Conservation (phyloP, 2,797 vertebrate species). For the Ptychobarbus kaznakovi region DNA sequence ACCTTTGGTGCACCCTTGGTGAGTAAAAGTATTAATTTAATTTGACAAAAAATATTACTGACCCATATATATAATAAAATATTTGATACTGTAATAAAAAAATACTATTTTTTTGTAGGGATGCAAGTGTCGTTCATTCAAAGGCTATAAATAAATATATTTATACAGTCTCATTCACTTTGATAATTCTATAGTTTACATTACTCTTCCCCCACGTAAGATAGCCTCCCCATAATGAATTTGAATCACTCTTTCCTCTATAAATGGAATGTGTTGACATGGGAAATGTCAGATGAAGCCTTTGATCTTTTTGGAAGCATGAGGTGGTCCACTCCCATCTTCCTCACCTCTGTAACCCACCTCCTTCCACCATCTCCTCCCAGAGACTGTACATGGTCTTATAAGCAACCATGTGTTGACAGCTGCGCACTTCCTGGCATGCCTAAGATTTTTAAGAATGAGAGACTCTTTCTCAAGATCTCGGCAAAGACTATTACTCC, state of each 20-base stretch:
- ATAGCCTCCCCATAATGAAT: not conserved
- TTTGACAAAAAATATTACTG: not conserved
- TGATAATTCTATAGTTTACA: not conserved
- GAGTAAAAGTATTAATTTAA: not conserved
- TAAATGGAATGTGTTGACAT: slow-evolving; percentile 55
- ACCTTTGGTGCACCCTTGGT: not conserved
- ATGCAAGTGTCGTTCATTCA: not conserved
- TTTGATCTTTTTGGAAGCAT: slow-evolving; percentile 55
- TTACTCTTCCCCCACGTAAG: not conserved
- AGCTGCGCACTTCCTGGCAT: not conserved
- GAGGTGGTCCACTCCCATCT: slow-evolving; percentile 35
- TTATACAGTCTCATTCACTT: not conserved
- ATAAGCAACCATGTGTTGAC: not conserved
- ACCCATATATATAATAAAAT: not conserved
- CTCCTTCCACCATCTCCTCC: slow-evolving; percentile 4
- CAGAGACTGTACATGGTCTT: not conserved
- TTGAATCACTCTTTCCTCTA: slow-evolving; percentile 26
- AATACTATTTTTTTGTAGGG: not conserved
- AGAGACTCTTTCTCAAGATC: not conserved
- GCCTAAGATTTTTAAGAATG: not conserved
- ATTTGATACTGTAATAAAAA: not conserved
- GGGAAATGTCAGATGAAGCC: slow-evolving; percentile 38
- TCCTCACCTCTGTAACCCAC: slow-evolving; percentile 19
- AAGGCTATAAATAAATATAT: not conserved
- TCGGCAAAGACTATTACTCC: not conserved